These are phyloP conservation scores for Hirundo rustica DNA, from an alignment of 2,797 vertebrate genomes.

Conservation along the genomic window DNA sequence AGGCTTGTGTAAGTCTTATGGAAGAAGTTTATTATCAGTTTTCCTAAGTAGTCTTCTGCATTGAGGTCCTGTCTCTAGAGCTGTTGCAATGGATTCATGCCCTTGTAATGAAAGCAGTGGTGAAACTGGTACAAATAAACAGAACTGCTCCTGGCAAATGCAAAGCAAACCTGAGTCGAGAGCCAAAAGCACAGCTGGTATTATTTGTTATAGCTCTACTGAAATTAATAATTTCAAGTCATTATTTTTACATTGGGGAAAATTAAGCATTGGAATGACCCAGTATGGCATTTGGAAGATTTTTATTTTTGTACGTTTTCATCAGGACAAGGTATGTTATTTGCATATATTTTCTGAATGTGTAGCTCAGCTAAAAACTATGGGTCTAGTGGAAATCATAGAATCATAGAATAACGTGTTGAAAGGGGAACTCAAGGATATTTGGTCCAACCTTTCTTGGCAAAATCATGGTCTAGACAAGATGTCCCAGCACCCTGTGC, in stretches of 20 bases:
- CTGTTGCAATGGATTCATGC: neutral
- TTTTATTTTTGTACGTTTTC: neutral
- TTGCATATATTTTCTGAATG: neutral
- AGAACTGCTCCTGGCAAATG: neutral
- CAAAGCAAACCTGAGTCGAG: neutral
- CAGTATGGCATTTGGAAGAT: neutral
- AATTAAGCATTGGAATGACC: neutral
- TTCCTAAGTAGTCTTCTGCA: neutral
- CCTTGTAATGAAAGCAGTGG: neutral
- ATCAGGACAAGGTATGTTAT: neutral
- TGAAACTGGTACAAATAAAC: neutral
- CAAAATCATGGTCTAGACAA: neutral
- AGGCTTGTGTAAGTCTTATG: neutral
- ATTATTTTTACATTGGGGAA: neutral
- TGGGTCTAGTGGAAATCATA: neutral
- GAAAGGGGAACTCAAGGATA: neutral
- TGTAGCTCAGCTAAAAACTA: neutral
- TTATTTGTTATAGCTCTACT: constrained; percentile 1
- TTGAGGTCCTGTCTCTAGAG: neutral
- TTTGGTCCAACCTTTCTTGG: neutral
- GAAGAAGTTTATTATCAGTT: constrained; percentile 25
- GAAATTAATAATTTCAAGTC: constrained; percentile 12
- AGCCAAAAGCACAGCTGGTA: constrained; percentile 17
- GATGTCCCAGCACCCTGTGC: neutral
- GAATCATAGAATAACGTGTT: neutral